These are phyloP conservation scores for Heliconius eleuchia DNA, from an alignment of 1,140 invertebrate genomes.

Conservation along the genomic window DNA sequence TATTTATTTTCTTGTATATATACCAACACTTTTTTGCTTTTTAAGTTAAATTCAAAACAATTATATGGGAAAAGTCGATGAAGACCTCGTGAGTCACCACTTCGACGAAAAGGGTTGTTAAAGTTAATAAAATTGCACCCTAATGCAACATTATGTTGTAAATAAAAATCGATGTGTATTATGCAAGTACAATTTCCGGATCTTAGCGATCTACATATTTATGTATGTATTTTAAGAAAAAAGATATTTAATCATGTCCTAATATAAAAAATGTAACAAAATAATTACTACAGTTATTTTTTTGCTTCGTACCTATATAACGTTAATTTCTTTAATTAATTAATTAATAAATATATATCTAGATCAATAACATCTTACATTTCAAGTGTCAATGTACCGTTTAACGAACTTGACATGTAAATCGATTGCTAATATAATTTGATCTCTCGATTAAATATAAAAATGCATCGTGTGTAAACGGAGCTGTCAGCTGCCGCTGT, in stretches of 20 bases:
- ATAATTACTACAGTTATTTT: background rate
- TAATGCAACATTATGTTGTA: background rate
- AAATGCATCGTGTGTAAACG: conserved; percentile 27
- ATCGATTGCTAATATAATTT: conserved; percentile 9
- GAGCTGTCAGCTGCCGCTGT: conserved; percentile 27
- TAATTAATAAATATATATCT: background rate
- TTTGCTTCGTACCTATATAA: background rate
- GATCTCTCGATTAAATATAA: conserved; percentile 9
- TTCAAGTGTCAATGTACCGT: conserved; percentile 7
- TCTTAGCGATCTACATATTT: too few relatives aligned
- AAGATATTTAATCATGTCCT: too few relatives aligned
- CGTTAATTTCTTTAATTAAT: background rate
- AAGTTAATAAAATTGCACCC: background rate
- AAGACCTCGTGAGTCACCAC: background rate
- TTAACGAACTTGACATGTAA: background rate
- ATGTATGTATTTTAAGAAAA: too few relatives aligned
- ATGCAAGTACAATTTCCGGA: background rate
- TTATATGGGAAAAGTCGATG: background rate
- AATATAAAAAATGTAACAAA: too few relatives aligned
- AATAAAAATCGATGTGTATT: background rate
- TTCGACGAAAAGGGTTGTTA: background rate
- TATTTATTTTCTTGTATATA: background rate
- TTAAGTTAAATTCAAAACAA: background rate
- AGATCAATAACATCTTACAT: background rate
- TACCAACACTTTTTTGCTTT: background rate